Percentiles rank a stretch among this genome's conserved stretches.
phyloP scores from a whole-genome alignment of 2,888 invertebrate species.

The Drosophila neonasuta region DNA sequence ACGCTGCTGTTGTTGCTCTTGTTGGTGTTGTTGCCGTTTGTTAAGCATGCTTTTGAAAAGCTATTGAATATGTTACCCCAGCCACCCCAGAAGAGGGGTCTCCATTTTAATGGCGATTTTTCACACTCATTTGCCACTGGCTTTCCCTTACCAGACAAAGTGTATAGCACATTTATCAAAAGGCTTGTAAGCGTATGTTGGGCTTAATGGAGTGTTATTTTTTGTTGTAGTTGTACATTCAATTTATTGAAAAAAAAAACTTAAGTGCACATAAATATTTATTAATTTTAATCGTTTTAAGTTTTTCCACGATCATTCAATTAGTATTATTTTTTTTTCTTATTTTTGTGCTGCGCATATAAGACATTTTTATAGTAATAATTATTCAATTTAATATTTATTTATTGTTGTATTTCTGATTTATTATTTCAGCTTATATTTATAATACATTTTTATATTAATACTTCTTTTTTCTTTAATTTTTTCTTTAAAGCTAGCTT shows the following conservation, averaged over 20 bases:
- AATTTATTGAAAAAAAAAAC: background rate
- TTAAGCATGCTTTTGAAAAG: constrained; percentile 73
- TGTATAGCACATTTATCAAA: constrained; percentile 14
- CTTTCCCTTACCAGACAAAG: constrained; percentile 10
- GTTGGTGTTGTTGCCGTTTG: constrained; percentile 50
- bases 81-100: constrained; percentile 26
- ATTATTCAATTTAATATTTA: too few relatives aligned
- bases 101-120: constrained; percentile 67
- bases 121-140: constrained; percentile 64
- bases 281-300: too few relatives aligned
- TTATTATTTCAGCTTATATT: too few relatives aligned
- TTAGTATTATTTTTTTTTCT: too few relatives aligned
- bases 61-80: constrained; percentile 69
- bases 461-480: too few relatives aligned
- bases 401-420: too few relatives aligned
- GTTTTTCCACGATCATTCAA: too few relatives aligned
- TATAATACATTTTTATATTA: too few relatives aligned
- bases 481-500: too few relatives aligned
- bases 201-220: background rate
- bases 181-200: background rate
- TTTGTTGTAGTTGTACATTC: background rate
- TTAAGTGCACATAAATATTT: too few relatives aligned
- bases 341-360: too few relatives aligned
- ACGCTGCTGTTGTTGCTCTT: constrained; percentile 28
- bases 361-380: too few relatives aligned